Evolutionary conservation across 2,888 invertebrate species (phyloP), one percentile per base, ranked within the genome.

Genomic region (Hartigia nigra): DNA sequence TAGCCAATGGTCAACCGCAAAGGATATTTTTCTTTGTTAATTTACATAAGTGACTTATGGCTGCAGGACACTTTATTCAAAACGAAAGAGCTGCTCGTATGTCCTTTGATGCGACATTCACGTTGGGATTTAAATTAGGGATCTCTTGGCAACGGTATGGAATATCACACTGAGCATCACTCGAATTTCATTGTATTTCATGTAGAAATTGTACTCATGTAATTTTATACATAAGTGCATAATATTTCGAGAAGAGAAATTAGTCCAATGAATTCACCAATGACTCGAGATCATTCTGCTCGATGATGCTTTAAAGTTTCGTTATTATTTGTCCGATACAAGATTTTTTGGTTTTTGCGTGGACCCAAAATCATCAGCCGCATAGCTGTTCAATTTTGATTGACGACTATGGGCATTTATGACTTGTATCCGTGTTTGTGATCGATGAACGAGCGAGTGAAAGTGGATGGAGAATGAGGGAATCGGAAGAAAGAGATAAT

Each of bases 31-130:
- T 23, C 55, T 55, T 55, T 55, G 55, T 55, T 55, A 80, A 89
- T 89, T 88, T 88, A 82, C 88, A 88, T 89, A 89, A 89, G 85
- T 89, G 87, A 89, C 88, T 89, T 89, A 89, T 87, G 87, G 85
- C 85, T 87, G 85, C 82, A 79, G 84, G 82, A 81, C 83, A 88
- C 87, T 86, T 86, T 82, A 79, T 81, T 76, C 78, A 32, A 78
- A 83, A 77, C 72, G 78, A 77, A 77, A 78, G 79, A 75, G 76
- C 80, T 35, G 79, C 80, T 84, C 82, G 81, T 82, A 83, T 86
- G 87, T 89, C 89, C 89, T 88, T 88, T 88, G 88, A 88, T 87
- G 88, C 84, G 86, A 88, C 85, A 82, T 82, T 37, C 72, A 79
- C 81, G 81, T 80, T 80, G 86, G 85, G 84, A 88, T 87, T 87